Evolutionary conservation across 1,140 invertebrate species (phyloP).

Genomic region (Aporrectodea caliginosa): DNA sequence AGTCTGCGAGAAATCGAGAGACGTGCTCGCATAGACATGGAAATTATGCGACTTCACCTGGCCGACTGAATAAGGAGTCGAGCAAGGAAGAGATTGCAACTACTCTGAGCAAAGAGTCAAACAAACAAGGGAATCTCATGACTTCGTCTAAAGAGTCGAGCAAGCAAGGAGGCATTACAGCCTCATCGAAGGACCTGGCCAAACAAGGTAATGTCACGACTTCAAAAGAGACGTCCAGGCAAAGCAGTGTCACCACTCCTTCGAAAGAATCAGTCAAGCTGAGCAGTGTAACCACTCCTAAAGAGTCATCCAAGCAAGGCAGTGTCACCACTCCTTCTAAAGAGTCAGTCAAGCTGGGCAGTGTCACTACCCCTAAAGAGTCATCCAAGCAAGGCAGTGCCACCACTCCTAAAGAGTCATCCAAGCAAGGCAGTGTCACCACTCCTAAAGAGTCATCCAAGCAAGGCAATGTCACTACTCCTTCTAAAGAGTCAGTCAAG

Average conservation of each 20-base stretch:
- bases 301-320: background rate
- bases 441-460: background rate
- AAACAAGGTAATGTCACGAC: too few relatives aligned
- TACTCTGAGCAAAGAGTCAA: background rate
- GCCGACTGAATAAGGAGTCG: background rate
- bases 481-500: background rate
- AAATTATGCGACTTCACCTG: background rate
- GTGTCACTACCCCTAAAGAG: too few relatives aligned
- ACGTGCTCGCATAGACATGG: background rate
- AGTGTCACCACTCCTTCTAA: background rate
- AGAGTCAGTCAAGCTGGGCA: background rate
- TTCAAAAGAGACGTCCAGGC: too few relatives aligned
- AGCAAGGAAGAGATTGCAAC: background rate
- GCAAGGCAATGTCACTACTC: background rate
- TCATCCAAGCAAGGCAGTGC: background rate
- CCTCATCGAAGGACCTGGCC: too few relatives aligned
- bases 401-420: background rate
- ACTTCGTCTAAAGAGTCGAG: too few relatives aligned
- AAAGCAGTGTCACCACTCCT: too few relatives aligned
- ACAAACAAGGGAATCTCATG: background rate
- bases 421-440: background rate
- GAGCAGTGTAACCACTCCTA: too few relatives aligned
- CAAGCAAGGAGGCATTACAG: too few relatives aligned
- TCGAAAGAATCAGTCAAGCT: too few relatives aligned
- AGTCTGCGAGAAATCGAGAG: background rate